Evolutionary conservation across 30 jellyfish, hydroid and myxozoan species (phyloP), one percentile per base, ranked within the genome.

Genomic region (Turritopsis rubra): DNA sequence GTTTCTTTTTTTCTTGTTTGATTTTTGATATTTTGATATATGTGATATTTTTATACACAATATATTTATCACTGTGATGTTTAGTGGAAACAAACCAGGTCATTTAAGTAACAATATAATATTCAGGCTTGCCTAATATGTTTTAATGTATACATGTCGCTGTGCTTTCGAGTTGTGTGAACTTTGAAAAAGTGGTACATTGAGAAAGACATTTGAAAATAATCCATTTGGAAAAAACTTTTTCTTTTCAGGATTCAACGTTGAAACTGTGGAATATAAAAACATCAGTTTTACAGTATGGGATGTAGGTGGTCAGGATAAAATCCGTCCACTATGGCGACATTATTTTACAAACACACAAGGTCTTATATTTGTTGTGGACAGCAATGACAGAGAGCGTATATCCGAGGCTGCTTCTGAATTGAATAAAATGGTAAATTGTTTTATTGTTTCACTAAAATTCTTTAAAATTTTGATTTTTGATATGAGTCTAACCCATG

Each of bases 291-390:
- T 95, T 82, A 90, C 97, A 5, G 97, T 95, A 8, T 95, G 99
- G 99, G 99, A 95, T 88, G 99, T 95, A 25, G 99, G 99, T 80
- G 99, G 99, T 66, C 99, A 95, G 72, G 99, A 95, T 73, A 95
- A 95, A 89, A 95, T 95, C 82, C 93, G 99, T 24, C 99, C 97
- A 13, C 86, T 95, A 72, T 95, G 99, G 99, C 75, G 99, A 65
- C 97, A 89, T 82, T 95, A 95, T 79, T 95, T 90, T 81, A 92
- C 91, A 70, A 89, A 89, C 74, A 89, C 99, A 18, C 96, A 90
- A 72, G 99, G 99, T 22, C 83, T 95, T 60, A 95, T 95, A 31
- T 95, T 95, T 88, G 99, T 95, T 73, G 99, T 95, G 73, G 99
- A 95, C 75, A 89, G 97, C 54, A 89, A 88, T 65, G 99, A 95